These are phyloP conservation scores for Drosophila aff. DNA, from an alignment of 1,140 invertebrate genomes.

Conservation along the genomic window DNA sequence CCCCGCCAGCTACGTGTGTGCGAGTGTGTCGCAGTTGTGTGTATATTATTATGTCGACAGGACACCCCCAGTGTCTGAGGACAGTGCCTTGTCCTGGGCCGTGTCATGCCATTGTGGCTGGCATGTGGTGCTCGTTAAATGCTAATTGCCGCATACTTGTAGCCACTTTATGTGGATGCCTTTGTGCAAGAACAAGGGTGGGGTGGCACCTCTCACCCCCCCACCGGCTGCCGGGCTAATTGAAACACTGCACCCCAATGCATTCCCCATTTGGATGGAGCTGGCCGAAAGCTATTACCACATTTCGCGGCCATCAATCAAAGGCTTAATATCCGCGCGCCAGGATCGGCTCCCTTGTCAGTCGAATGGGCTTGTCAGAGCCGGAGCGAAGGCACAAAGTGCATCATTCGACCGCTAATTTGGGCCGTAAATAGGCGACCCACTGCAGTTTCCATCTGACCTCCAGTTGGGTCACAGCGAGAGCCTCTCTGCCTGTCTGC, in stretches of 20 bases:
- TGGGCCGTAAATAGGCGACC: slow-evolving; percentile 42
- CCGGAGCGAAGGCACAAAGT: slow-evolving; percentile 34
- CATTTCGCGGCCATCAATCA: slow-evolving; percentile 44
- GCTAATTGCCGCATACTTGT: slow-evolving; percentile 76
- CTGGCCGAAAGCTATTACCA: slow-evolving; percentile 46
- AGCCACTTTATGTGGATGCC: slow-evolving; percentile 57
- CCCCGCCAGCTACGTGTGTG: slow-evolving; percentile 4
- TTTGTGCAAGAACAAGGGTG: slow-evolving; percentile 37
- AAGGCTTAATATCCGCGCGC: slow-evolving; percentile 67
- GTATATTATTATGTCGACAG: slow-evolving; percentile 67
- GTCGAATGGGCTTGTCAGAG: slow-evolving; percentile 40
- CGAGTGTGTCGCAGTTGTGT: slow-evolving; percentile 26
- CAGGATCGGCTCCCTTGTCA: slow-evolving; percentile 9
- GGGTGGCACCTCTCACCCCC: slow-evolving; percentile 4
- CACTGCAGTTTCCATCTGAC: slow-evolving; percentile 33
- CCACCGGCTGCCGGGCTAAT: slow-evolving; percentile 23
- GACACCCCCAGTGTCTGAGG: slow-evolving; percentile 42
- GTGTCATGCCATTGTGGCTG: slow-evolving; percentile 56
- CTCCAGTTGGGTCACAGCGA: slow-evolving; percentile 10
- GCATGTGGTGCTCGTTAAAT: slow-evolving; percentile 73
- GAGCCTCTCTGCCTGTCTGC: background rate
- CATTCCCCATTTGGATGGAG: background rate
- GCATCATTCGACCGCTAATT: slow-evolving; percentile 60
- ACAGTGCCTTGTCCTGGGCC: slow-evolving; percentile 38
- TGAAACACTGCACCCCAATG: slow-evolving; percentile 21